Conservation (phyloP, 1,140 invertebrate species). For the Vanessa tameamea region DNA sequence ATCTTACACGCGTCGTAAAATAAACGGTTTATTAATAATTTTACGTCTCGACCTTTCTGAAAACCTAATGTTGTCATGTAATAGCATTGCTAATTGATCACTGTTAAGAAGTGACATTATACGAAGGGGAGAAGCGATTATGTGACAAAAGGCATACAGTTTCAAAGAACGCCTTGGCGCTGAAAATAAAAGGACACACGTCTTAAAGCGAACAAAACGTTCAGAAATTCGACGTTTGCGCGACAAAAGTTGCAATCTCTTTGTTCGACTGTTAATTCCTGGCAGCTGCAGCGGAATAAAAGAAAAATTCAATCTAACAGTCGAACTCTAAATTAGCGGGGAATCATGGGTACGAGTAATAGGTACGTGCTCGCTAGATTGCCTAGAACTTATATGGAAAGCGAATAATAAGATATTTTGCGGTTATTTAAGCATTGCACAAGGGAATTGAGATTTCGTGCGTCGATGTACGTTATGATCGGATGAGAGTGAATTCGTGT, state of each 20-base stretch:
- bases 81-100: conserved; percentile 27
- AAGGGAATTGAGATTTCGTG: conserved; percentile 77
- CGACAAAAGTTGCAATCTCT: conserved; percentile 74
- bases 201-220: conserved; percentile 70
- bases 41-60: conserved; percentile 19
- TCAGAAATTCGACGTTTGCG: conserved; percentile 60
- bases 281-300: conserved; percentile 69
- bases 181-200: conserved; percentile 66
- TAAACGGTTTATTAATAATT: conserved; percentile 9
- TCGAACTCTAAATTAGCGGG: conserved; percentile 68
- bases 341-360: conserved; percentile 69
- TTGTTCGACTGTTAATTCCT: conserved; percentile 65
- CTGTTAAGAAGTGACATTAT: conserved; percentile 21
- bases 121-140: conserved; percentile 25
- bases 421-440: conserved; percentile 77
- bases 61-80: conserved; percentile 3
- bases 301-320: conserved; percentile 58
- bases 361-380: conserved; percentile 55
- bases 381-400: conserved; percentile 75
- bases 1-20: conserved; percentile 49
- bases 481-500: conserved; percentile 52
- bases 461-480: conserved; percentile 63
- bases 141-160: conserved; percentile 60
- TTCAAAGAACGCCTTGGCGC: conserved; percentile 63
- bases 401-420: conserved; percentile 78